Conservation (phyloP, 2,888 invertebrate species). For the Amblyteles armatorius region DNA sequence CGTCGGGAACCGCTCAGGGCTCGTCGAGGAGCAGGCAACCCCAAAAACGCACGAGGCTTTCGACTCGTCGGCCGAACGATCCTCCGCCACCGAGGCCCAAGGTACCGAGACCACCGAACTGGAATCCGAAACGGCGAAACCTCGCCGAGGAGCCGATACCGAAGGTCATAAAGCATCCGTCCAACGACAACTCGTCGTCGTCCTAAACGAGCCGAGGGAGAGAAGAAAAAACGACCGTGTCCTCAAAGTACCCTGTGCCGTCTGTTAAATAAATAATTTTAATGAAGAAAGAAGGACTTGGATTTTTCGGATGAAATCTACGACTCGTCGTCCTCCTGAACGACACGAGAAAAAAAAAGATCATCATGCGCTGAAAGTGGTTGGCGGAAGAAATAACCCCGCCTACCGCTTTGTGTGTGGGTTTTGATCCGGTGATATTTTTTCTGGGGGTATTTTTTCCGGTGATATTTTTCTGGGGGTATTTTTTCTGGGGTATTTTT, state of each 20-base stretch:
- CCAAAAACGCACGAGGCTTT: slow-evolving; percentile 48
- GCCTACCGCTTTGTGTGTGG: too few relatives aligned
- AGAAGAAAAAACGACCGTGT: neutral
- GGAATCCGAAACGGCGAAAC: slow-evolving; percentile 73
- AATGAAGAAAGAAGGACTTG: neutral
- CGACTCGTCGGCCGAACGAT: slow-evolving; percentile 49
- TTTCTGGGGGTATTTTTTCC: too few relatives aligned
- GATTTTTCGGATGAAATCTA: slow-evolving; percentile 78
- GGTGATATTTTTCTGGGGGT: too few relatives aligned
- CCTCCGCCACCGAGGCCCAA: slow-evolving; percentile 70
- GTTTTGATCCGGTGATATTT: too few relatives aligned
- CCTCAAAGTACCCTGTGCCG: slow-evolving; percentile 17
- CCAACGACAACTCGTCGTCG: slow-evolving; percentile 42
- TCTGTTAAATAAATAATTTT: slow-evolving; percentile 33
- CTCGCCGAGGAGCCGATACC: slow-evolving; percentile 76
- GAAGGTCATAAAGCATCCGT: slow-evolving; percentile 73
- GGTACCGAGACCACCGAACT: slow-evolving; percentile 74
- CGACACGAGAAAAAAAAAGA: too few relatives aligned
- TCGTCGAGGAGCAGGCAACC: slow-evolving; percentile 32
- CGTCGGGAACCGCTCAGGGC: slow-evolving; percentile 41
- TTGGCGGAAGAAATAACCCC: too few relatives aligned
- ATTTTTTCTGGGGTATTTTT: too few relatives aligned
- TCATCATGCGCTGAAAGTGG: too few relatives aligned
- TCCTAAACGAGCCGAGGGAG: neutral
- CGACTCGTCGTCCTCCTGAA: too few relatives aligned